A percentile compares a stretch with the other conserved stretches of the same genome.
Conservation (phyloP, 2,113 vertebrate species). For the Aspiorhynchus laticeps region DNA sequence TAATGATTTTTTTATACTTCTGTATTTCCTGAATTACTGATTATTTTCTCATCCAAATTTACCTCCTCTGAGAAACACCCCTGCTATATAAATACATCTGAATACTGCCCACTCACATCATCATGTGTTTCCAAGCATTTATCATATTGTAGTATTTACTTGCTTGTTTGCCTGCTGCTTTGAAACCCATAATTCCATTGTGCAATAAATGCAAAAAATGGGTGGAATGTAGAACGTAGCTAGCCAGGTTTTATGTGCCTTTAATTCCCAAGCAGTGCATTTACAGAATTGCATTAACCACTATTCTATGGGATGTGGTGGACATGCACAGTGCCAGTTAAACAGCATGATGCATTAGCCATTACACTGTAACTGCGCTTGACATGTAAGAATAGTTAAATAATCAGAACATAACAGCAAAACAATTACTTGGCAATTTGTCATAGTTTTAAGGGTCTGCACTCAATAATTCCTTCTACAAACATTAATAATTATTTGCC, state of each 20-base stretch:
- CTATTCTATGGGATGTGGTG: background rate
- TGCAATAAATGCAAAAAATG: background rate
- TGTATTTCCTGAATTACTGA: background rate
- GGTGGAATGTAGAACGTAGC: background rate
- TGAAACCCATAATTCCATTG: background rate
- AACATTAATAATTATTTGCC: constrained; percentile 8
- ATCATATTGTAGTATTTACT: background rate
- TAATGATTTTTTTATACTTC: background rate
- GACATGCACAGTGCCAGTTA: constrained; percentile 11
- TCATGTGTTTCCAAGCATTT: background rate
- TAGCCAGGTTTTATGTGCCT: background rate
- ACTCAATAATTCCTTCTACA: background rate
- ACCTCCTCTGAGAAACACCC: background rate
- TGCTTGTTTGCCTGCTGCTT: background rate
- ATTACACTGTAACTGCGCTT: background rate
- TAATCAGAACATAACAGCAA: background rate
- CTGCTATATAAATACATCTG: background rate
- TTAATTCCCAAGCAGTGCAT: background rate
- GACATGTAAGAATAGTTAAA: constrained; percentile 11
- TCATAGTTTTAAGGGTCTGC: background rate
- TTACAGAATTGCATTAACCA: background rate
- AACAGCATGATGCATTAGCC: background rate
- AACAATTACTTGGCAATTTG: constrained; percentile 19
- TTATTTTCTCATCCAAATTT: background rate
- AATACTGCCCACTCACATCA: background rate